Percentiles rank a stretch among this genome's conserved stretches.
phyloP scores from a whole-genome alignment of 1,140 invertebrate genomes.

The Doryteuthis pealeii region DNA sequence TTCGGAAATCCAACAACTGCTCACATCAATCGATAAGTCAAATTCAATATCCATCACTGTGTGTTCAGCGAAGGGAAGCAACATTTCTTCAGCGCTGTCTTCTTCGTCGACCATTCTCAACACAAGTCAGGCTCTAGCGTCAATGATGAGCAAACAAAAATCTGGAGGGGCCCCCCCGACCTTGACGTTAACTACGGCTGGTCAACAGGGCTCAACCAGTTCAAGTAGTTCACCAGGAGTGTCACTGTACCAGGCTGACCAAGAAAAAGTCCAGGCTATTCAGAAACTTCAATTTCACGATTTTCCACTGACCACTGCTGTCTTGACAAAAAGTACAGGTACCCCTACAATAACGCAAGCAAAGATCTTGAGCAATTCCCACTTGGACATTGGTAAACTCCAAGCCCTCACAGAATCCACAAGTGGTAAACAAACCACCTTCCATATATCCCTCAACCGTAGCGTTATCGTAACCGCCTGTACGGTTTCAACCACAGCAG shows the following conservation, averaged over 20 bases:
- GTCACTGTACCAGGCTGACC: slow-evolving; percentile 16
- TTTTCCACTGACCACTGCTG: slow-evolving; percentile 42
- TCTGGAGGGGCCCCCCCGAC: not conserved
- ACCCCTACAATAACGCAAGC: slow-evolving; percentile 17
- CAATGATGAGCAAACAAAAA: slow-evolving; percentile 9
- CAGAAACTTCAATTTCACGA: slow-evolving; percentile 49
- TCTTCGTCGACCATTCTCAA: slow-evolving; percentile 4
- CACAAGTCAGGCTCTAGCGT: not conserved
- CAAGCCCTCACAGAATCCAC: slow-evolving; percentile 7
- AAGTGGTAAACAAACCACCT: slow-evolving; percentile 8
- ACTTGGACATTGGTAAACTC: slow-evolving; percentile 14
- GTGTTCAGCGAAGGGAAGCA: not conserved
- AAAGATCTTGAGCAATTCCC: slow-evolving; percentile 18
- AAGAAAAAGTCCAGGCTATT: slow-evolving; percentile 35
- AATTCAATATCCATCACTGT: slow-evolving; percentile 12
- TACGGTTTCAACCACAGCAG: not conserved
- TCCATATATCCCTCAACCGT: slow-evolving; percentile 13
- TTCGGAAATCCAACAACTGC: slow-evolving; percentile 47
- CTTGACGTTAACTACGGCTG: slow-evolving; percentile 10
- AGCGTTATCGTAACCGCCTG: not conserved
- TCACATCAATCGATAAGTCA: slow-evolving; percentile 28
- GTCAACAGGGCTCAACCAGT: not conserved
- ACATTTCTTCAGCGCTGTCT: not conserved
- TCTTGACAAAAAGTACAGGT: slow-evolving; percentile 21
- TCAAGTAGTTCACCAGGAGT: not conserved